Percentiles rank a stretch among this genome's conserved stretches.
phyloP scores from a whole-genome alignment of 2,113 vertebrate species.

The Toxostoma redivivum region DNA sequence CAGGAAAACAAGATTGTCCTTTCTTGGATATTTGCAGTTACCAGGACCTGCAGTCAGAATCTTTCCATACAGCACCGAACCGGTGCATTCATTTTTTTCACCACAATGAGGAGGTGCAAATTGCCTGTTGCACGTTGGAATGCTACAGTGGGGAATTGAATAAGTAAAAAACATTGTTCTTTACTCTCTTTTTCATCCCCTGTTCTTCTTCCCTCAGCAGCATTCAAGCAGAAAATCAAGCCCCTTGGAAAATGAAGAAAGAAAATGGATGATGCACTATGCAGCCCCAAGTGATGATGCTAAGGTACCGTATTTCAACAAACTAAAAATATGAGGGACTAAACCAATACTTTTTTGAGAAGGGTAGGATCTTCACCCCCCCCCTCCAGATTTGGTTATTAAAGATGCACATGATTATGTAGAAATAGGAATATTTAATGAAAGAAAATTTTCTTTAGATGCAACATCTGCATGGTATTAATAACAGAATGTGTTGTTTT shows the following conservation, averaged over 20 bases:
- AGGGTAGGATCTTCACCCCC: not conserved
- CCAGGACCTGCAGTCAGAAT: not conserved
- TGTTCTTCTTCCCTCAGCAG: not conserved
- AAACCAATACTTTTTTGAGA: not conserved
- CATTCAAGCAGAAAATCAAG: not conserved
- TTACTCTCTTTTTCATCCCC: not conserved
- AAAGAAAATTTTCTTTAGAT: not conserved
- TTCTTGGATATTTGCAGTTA: not conserved
- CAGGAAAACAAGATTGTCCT: not conserved
- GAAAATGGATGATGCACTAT: not conserved
- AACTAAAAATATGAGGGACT: not conserved
- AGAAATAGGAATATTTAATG: not conserved
- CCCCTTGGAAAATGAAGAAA: not conserved
- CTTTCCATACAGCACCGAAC: not conserved
- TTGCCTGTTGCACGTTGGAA: not conserved
- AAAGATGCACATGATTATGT: not conserved
- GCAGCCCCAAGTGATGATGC: not conserved
- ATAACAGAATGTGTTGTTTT: not conserved
- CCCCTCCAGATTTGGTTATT: not conserved
- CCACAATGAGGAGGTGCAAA: not conserved
- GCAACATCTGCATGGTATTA: not conserved
- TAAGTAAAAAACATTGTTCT: not conserved
- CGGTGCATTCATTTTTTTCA: not conserved
- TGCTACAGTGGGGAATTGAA: not conserved
- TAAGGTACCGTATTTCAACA: slow-evolving; percentile 25